phyloP scores from a whole-genome alignment of 2,888 invertebrate genomes.

The Smittia sp. region DNA sequence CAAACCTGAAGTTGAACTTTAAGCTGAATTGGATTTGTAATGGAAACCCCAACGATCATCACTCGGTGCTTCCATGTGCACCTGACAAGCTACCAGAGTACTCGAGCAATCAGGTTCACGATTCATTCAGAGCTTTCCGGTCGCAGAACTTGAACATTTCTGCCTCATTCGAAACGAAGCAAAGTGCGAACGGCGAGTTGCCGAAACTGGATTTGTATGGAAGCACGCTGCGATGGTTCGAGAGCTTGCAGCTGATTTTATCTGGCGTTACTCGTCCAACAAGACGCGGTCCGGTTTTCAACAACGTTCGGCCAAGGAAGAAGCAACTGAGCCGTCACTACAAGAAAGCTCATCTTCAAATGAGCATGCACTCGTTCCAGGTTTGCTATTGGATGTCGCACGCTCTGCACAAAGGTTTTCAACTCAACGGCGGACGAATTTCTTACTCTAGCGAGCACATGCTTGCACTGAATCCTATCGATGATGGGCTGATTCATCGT shows the following conservation, averaged over 20 bases:
- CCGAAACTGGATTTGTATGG: constrained; percentile 84
- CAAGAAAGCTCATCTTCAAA: constrained; percentile 77
- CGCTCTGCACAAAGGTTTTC: constrained; percentile 88
- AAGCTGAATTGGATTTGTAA: constrained; percentile 88
- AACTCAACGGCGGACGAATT: constrained; percentile 76
- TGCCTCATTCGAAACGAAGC: constrained; percentile 74
- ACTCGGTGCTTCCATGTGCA: constrained; percentile 91
- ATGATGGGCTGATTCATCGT: constrained; percentile 79
- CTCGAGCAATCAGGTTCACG: constrained; percentile 80
- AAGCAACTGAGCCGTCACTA: constrained; percentile 92
- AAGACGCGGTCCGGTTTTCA: constrained; percentile 83
- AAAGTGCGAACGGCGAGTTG: constrained; percentile 57
- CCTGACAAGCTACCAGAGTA: constrained; percentile 95
- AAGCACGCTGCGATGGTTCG: constrained; percentile 92
- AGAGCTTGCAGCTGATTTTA: constrained; percentile 87
- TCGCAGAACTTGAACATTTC: constrained; percentile 79
- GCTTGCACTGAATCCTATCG: constrained; percentile 67
- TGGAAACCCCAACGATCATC: constrained; percentile 94
- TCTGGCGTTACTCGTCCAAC: constrained; percentile 94
- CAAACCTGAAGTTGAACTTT: constrained; percentile 78
- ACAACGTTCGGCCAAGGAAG: constrained; percentile 78
- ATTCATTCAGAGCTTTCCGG: constrained; percentile 31
- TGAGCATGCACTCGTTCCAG: constrained; percentile 83
- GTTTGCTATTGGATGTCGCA: constrained; percentile 93
- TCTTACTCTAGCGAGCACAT: constrained; percentile 78